Evolutionary conservation across 1,140 invertebrate species (phyloP).

Genomic region (Homalodisca vitripennis): DNA sequence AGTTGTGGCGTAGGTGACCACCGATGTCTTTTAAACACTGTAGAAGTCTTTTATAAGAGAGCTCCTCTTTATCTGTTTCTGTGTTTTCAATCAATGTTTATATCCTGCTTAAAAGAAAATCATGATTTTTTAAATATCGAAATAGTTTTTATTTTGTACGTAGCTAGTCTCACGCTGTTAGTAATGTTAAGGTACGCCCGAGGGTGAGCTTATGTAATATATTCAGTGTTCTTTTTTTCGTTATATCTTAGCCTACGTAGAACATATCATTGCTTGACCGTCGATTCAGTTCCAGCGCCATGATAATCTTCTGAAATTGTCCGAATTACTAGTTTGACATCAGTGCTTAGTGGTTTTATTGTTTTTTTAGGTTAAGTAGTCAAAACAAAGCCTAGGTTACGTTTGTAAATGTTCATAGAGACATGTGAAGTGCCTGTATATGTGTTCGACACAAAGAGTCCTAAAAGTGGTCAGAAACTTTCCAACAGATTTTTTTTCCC

Average conservation of each 20-base stretch:
- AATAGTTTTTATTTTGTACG: not conserved
- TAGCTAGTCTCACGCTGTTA: not conserved
- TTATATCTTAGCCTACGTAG: not conserved
- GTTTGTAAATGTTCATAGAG: not conserved
- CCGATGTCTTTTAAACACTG: no score
- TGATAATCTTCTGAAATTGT: slow-evolving; percentile 24
- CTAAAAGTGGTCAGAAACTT: slow-evolving; percentile 2
- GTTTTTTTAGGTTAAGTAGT: slow-evolving; percentile 3
- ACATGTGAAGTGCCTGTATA: slow-evolving; percentile 22
- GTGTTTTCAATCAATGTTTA: slow-evolving; percentile 21
- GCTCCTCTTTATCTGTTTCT: no score
- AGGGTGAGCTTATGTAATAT: not conserved
- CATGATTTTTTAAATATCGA: not conserved
- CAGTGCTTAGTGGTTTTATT: not conserved
- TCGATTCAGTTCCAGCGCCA: slow-evolving; percentile 1
- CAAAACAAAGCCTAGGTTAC: not conserved
- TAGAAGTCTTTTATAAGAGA: no score
- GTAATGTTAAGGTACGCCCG: not conserved
- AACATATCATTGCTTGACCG: not conserved
- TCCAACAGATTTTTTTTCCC: not conserved
- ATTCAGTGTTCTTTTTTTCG: not conserved
- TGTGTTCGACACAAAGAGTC: slow-evolving; percentile 2
- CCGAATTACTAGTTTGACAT: slow-evolving; percentile 27
- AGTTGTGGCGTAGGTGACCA: not conserved
- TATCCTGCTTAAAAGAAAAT: slow-evolving; percentile 1